Evolutionary conservation across 2,113 vertebrate genomes (phyloP), one percentile per base, ranked within the genome.

Genomic region (Fukomys damarensis): DNA sequence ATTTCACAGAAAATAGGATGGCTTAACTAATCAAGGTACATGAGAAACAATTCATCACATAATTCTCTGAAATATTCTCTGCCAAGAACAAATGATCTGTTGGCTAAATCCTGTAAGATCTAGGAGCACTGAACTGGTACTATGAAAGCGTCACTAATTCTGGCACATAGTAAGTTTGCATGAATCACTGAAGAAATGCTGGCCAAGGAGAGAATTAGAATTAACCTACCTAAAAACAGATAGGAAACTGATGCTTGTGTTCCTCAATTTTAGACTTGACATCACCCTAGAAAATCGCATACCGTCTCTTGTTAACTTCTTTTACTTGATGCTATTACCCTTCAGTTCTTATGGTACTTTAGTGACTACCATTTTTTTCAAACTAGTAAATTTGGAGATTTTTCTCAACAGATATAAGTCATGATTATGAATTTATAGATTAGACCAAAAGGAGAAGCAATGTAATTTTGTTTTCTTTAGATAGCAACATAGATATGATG

Each of bases 291-390:
- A 94, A 95, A 86, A 13, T 4, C 16, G 8, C 30, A 28, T n/a
- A 9, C 32, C 61, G 61, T 81, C 46, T 66, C 16, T 92, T 92
- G 49, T 7, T 95, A 87, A 14, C 13, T 83, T 89, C 26, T 77
- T 22, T 72, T 72, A 56, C 32, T 80, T 91, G 28, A 20, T 88
- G 84, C 49, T 85, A 46, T 77, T 28, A 92, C 3, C 1, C 24
- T 66, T 95, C 13, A 95, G 30, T 80, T 88, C 35, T 88, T 85
- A 84, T 49, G 30, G 17, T 9, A 95, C 35, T 80, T 95, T 72
- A 87, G 17, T 68, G 17, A 58, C 30, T 93, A 63, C 32, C 8
- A 76, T 84, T 85, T 87, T 1, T 12, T 94, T 85, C 81, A 41
- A 93, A 77, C 56, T 76, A 54, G 26, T 59, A 79, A 70, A 82